These are phyloP conservation scores for Hippoglossus stenolepis DNA, from an alignment of 2,113 vertebrate species.

Conservation along the genomic window DNA sequence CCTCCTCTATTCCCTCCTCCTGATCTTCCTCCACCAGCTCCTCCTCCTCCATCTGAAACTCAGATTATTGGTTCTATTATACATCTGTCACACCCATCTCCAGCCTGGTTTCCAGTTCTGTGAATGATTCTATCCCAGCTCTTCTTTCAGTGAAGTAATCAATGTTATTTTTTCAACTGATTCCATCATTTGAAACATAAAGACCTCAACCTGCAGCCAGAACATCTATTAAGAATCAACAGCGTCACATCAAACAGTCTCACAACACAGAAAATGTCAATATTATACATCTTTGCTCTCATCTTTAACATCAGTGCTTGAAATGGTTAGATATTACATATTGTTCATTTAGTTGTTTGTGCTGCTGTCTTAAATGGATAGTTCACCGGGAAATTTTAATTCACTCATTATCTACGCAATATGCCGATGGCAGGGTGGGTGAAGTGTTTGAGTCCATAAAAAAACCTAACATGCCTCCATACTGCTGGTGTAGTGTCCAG, in stretches of 20 bases:
- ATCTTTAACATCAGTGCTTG: not conserved
- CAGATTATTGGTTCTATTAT: not conserved
- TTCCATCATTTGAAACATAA: not conserved
- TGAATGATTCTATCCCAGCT: not conserved
- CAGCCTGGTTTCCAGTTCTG: not conserved
- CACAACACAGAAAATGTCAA: not conserved
- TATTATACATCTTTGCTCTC: not conserved
- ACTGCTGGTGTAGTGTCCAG: too few species aligned
- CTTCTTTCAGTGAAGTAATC: not conserved
- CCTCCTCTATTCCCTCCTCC: conserved; percentile 49
- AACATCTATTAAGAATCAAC: not conserved
- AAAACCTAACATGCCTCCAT: too few species aligned
- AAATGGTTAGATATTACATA: too few species aligned
- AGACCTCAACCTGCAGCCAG: not conserved
- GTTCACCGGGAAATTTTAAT: too few species aligned
- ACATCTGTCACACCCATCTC: not conserved
- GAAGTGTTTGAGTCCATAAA: too few species aligned
- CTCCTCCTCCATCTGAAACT: conserved; percentile 66
- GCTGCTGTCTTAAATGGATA: too few species aligned
- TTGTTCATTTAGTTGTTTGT: too few species aligned
- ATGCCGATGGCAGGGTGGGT: too few species aligned
- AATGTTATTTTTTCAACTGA: not conserved
- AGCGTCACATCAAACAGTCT: too few species aligned
- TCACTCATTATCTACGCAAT: too few species aligned
- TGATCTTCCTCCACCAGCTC: conserved; percentile 57